Percentiles rank a stretch among this genome's conserved stretches.
Evolutionary conservation across 2,888 invertebrate species (phyloP).

Genomic region (Agrypnus murinus): DNA sequence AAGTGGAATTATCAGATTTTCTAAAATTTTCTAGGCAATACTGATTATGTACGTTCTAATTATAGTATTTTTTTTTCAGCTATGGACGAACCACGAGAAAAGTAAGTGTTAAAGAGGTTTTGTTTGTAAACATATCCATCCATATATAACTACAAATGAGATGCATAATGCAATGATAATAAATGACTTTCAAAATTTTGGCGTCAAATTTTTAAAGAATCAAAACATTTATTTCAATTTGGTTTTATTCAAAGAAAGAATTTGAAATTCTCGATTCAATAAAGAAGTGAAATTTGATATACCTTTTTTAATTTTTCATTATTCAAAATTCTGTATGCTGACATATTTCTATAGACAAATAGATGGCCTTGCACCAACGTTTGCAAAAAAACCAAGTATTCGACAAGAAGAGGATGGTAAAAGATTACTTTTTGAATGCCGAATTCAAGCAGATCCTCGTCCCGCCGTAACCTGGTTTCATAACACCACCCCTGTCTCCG

Average conservation of each 20-base stretch:
- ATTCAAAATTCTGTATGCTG: conserved; percentile 38
- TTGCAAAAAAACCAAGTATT: conserved; percentile 97
- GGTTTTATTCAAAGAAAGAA: too few species aligned
- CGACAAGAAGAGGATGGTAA: conserved; percentile 98
- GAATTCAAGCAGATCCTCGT: conserved; percentile 94
- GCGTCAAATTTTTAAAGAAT: too few species aligned
- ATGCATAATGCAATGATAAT: too few species aligned
- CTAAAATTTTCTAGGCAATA: too few species aligned
- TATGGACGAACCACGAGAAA: conserved; percentile 96
- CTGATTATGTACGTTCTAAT: conserved; percentile 2
- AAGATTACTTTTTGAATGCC: conserved; percentile 93
- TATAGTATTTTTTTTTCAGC: conserved; percentile 78
- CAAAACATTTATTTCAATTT: too few species aligned
- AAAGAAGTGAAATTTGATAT: too few species aligned
- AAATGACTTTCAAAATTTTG: too few species aligned
- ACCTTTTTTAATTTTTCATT: conserved; percentile 10
- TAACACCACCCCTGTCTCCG: conserved; percentile 86
- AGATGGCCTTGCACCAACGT: conserved; percentile 97
- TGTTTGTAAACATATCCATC: conserved; percentile 9
- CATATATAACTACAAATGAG: too few species aligned
- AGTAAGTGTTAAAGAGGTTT: conserved; percentile 79
- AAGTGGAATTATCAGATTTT: too few species aligned
- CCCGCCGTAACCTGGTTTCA: conserved; percentile 94
- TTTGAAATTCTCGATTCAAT: too few species aligned
- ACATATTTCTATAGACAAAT: conserved; percentile 85